Evolutionary conservation across 1,140 invertebrate genomes (phyloP), one percentile per base, ranked within the genome.

Genomic region (Drosophila truncata): DNA sequence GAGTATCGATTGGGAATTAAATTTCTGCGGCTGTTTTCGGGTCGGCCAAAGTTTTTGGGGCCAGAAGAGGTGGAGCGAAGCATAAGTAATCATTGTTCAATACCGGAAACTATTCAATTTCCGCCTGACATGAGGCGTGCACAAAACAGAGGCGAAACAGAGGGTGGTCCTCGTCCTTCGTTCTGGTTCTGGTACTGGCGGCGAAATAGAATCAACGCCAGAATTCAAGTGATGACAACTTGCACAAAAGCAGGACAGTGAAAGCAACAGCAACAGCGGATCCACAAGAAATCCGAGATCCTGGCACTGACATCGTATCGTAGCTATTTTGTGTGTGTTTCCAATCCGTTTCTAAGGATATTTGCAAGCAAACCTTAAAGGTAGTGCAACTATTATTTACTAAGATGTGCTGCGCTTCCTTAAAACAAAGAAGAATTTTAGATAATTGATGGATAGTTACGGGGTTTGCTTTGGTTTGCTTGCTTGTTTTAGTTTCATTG

Each of bases 61-160:
- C 64, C 57, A 44, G 67, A 13, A 13, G 54, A 42, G 29, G 27
- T 8, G 37, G n/a, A 29, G 46, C 35, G 23, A 9, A 60, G 67
- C 54, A 49, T 60, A 80, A 80, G 80, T 91, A 91, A 91, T 91
- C 82, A 91, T 80, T 91, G 82, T 82, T 91, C 80, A 82, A 91
- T 90, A 91, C 82, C 82, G 85, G 85, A 91, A 90, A 91, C 75
- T 91, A 86, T 91, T 91, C 88, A 91, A 91, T 91, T 91, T 91
- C 87, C 87, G 84, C 78, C 74, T 85, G 81, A 82, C 86, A 90
- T 86, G 80, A 83, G 73, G 73, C 80, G 72, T 84, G 76, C 66
- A 87, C 84, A 60, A 67, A 69, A 75, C 67, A 63, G 67, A 46
- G 54, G 23, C 55, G 29, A 39, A 46, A 23, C 57, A 23, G 52